Evolutionary conservation across 2,888 invertebrate species (phyloP).

Genomic region (Arenicola marina): DNA sequence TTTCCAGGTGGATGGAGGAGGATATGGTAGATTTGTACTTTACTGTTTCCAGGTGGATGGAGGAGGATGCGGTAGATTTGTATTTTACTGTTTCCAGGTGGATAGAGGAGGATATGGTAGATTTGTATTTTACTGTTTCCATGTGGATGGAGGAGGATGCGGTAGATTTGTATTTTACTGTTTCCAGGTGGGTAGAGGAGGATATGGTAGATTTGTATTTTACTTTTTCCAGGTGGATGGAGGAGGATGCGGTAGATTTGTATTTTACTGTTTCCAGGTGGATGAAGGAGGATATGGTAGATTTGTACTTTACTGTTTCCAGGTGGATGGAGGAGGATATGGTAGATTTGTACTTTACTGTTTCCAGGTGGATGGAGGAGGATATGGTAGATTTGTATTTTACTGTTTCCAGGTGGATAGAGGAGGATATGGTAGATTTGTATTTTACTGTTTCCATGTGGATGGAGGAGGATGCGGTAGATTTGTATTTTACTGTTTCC

Average conservation of each 20-base stretch:
- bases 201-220: slow-evolving; percentile 47
- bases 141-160: slow-evolving; percentile 62
- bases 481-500: slow-evolving; percentile 20
- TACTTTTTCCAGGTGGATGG: slow-evolving; percentile 57
- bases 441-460: slow-evolving; percentile 41
- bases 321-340: slow-evolving; percentile 62
- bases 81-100: slow-evolving; percentile 41
- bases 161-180: slow-evolving; percentile 37
- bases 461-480: slow-evolving; percentile 62
- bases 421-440: slow-evolving; percentile 56
- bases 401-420: slow-evolving; percentile 57
- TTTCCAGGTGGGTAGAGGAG: slow-evolving; percentile 61
- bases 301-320: slow-evolving; percentile 20
- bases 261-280: slow-evolving; percentile 41
- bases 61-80: slow-evolving; percentile 56
- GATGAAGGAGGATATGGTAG: slow-evolving; percentile 62
- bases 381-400: slow-evolving; percentile 47
- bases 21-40: slow-evolving; percentile 47
- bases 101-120: slow-evolving; percentile 62
- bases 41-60: slow-evolving; percentile 57
- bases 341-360: slow-evolving; percentile 37
- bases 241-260: slow-evolving; percentile 56
- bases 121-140: slow-evolving; percentile 20
- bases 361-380: slow-evolving; percentile 61
- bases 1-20: slow-evolving; percentile 61